A percentile compares a stretch with the other conserved stretches of the same genome.
Conservation (phyloP, 1,140 invertebrate genomes). For the Diplogasteroides magnus region DNA sequence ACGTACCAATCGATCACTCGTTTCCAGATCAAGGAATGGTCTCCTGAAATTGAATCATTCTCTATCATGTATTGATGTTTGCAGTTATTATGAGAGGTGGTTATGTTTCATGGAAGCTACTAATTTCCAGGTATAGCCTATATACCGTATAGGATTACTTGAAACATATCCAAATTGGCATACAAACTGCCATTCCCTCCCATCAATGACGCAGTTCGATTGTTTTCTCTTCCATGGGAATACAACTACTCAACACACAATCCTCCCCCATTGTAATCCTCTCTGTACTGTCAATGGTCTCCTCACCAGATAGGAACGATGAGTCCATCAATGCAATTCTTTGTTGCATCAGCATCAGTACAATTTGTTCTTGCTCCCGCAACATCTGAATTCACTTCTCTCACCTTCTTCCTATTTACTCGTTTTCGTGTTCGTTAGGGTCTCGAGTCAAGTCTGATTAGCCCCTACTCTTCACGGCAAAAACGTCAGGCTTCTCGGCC, state of each 20-base stretch:
- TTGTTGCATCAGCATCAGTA: constrained; percentile 52
- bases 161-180: no score
- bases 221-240: neutral
- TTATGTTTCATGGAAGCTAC: no score
- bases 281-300: neutral
- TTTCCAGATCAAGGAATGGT: constrained; percentile 67
- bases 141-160: no score
- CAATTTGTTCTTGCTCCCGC: constrained; percentile 50
- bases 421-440: no score
- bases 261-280: neutral
- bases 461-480: no score
- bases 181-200: neutral
- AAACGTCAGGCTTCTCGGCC: no score
- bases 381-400: no score
- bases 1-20: constrained; percentile 68
- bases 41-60: constrained; percentile 52
- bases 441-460: no score
- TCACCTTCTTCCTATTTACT: no score
- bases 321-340: constrained; percentile 53
- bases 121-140: no score
- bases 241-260: neutral
- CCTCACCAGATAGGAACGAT: constrained; percentile 47
- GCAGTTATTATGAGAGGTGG: neutral
- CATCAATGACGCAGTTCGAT: neutral
- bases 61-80: no score